Conservation (phyloP, 1,140 invertebrate species). For the Trissolcus basalis region DNA sequence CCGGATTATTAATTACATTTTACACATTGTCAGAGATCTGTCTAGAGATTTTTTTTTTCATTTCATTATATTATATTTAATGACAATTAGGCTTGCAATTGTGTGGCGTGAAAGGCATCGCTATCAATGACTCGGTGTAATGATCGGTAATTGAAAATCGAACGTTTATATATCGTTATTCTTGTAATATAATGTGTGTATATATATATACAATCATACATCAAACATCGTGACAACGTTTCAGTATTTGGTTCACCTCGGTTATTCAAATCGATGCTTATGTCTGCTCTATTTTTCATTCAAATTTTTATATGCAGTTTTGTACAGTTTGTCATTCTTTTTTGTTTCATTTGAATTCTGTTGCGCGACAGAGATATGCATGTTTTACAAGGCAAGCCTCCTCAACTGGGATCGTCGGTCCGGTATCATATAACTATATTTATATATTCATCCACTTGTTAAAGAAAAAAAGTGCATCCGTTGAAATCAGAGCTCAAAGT, state of each 20-base stretch:
- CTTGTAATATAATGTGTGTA: constrained; percentile 29
- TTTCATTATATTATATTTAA: neutral
- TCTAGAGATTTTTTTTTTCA: constrained; percentile 30
- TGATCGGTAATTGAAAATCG: constrained; percentile 51
- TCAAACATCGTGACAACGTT: constrained; percentile 34
- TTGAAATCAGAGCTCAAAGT: constrained; percentile 10
- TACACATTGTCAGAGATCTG: constrained; percentile 43
- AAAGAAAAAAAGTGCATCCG: constrained; percentile 34
- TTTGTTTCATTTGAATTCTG: constrained; percentile 40
- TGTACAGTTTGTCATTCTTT: constrained; percentile 31
- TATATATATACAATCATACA: constrained; percentile 53
- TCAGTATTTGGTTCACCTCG: constrained; percentile 22
- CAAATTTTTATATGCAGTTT: constrained; percentile 49
- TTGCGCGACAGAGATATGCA: constrained; percentile 61
- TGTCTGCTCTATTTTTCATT: constrained; percentile 29
- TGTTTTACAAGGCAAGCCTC: constrained; percentile 60
- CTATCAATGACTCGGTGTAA: constrained; percentile 43
- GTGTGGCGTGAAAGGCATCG: constrained; percentile 50
- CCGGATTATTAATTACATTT: constrained; percentile 39
- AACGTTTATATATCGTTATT: constrained; percentile 47
- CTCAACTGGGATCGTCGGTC: constrained; percentile 43
- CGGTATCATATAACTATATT: constrained; percentile 33
- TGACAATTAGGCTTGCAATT: constrained; percentile 43
- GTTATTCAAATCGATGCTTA: constrained; percentile 39
- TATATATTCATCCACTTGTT: constrained; percentile 1